Evolutionary conservation across 2,113 vertebrate species (phyloP), one percentile per base, ranked within the genome.

Genomic region (Vimba vimba): DNA sequence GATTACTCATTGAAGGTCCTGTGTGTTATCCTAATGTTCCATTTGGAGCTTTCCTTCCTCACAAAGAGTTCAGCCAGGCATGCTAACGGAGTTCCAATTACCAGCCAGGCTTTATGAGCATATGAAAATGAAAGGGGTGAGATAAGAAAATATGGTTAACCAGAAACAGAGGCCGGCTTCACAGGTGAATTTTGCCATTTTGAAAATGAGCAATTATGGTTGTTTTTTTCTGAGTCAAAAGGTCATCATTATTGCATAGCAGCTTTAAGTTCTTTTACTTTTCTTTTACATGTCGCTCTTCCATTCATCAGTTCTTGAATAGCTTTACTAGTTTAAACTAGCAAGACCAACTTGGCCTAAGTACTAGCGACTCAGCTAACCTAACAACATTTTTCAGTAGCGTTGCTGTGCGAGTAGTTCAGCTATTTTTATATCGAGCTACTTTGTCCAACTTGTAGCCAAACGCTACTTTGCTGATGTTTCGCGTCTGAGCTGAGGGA

Each of bases 1-100:
- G 87, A 90, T 90, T 85, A 86, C 85, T 75, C 83, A 85, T 88
- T 55, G 82, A 87, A 79, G 87, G 87, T 90, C 84, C 77, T 88
- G 55, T 36, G 15, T 81, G 80, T 36, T 76, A 66, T 86, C 47
- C 69, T 81, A 74, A 84, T 87, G 76, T 87, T 83, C 83, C 76
- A 71, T 87, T 84, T 74, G 83, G 73, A 83, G 55, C 52, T 23
- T 68, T 66, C 25, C 52, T 50, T 87, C 69, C 23, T 50, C 77
- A 76, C 80, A 86, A 50, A 80, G 68, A 36, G 57, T 68, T 84
- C 69, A 71, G 27, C 82, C 69, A 86, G 79, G 79, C 79, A 66
- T 83, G 85, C 13, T 83, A 83, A 71, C 76, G 43, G 71, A 66
- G 55, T 19, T 30, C 19, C 81, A 79, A 73, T 79, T 83, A 86